These are phyloP conservation scores for Pristionchus mayeri DNA, from an alignment of 2,888 invertebrate genomes.

Conservation along the genomic window DNA sequence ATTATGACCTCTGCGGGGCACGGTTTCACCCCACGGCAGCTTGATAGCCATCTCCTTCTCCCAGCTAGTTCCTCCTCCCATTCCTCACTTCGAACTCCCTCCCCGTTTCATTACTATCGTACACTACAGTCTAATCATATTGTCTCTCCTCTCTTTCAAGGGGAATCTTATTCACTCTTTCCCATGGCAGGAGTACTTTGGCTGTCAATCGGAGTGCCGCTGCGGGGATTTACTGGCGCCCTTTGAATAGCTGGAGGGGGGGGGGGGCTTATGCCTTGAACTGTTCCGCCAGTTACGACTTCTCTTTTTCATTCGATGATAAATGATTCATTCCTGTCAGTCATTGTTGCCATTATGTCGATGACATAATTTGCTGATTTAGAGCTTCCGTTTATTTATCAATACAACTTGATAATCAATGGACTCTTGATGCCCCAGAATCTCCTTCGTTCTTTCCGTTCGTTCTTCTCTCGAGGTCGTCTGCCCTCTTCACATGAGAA, in stretches of 20 bases:
- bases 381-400: too few species aligned
- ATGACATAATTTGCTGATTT: too few species aligned
- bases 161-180: too few species aligned
- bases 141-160: background rate
- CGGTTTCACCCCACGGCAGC: conserved; percentile 21
- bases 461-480: background rate
- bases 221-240: conserved; percentile 7
- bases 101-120: background rate
- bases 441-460: too few species aligned
- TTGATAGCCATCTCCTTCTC: background rate
- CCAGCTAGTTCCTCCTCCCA: conserved; percentile 19
- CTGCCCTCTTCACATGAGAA: background rate
- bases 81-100: background rate
- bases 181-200: background rate
- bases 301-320: too few species aligned
- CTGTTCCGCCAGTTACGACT: background rate
- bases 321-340: too few species aligned
- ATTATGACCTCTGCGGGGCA: background rate
- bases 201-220: background rate
- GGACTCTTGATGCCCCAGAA: too few species aligned
- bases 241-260: background rate
- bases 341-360: too few species aligned
- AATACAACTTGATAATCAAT: too few species aligned
- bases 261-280: background rate
- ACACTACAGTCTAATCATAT: background rate